These are phyloP conservation scores for Centropus bengalensis DNA, from an alignment of 2,113 vertebrate genomes.

Conservation along the genomic window DNA sequence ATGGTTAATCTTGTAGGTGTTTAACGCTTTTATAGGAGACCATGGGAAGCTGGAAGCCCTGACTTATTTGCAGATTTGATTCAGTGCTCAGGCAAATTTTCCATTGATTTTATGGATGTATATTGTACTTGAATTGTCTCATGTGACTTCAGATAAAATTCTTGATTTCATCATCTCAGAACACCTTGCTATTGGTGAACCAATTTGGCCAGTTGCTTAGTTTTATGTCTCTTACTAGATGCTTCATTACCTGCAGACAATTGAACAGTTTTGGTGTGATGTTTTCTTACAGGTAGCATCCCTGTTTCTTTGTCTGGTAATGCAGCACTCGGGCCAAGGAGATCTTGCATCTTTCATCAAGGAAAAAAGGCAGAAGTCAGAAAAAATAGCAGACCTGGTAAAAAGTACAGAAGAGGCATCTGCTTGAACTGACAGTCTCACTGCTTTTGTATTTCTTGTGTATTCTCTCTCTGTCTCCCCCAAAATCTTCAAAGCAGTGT, in stretches of 20 bases:
- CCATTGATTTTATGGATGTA: background rate
- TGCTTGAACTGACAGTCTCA: background rate
- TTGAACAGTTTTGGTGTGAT: background rate
- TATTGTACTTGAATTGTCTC: background rate
- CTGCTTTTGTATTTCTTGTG: background rate
- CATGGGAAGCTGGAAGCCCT: background rate
- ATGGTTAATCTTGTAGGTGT: background rate
- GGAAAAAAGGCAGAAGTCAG: slow-evolving; percentile 57
- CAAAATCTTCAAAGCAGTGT: background rate
- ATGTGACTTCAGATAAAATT: background rate
- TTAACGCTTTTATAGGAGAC: background rate
- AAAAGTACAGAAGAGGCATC: background rate
- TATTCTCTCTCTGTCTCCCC: background rate
- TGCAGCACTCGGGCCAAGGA: slow-evolving; percentile 60
- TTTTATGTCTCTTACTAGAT: background rate
- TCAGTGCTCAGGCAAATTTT: background rate
- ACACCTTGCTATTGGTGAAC: background rate
- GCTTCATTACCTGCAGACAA: background rate
- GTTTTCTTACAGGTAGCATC: slow-evolving; percentile 71
- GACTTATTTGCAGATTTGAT: background rate
- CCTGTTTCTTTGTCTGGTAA: slow-evolving; percentile 80
- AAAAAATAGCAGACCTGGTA: slow-evolving; percentile 63
- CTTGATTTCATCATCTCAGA: background rate
- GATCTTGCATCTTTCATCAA: slow-evolving; percentile 68
- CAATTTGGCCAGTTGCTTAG: background rate